These are phyloP conservation scores for Onychomys torridus DNA, from an alignment of 2,797 vertebrate genomes.

Conservation along the genomic window DNA sequence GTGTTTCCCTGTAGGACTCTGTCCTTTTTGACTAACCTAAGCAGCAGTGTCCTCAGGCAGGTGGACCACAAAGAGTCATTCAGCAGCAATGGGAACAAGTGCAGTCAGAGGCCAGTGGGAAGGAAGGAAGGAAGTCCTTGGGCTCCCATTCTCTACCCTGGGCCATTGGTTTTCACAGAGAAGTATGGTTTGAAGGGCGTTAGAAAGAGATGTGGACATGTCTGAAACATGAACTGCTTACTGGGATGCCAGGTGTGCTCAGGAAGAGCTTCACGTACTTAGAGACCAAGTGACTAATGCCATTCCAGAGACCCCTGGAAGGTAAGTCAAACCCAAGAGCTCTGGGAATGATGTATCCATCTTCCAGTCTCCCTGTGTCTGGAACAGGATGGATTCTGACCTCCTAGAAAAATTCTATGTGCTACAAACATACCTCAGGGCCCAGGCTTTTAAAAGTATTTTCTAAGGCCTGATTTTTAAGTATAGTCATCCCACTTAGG, in stretches of 20 bases:
- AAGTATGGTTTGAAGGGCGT: background rate
- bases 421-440: no score
- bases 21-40: background rate
- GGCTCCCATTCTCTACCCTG: fast-evolving
- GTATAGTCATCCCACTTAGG: background rate
- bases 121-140: no score
- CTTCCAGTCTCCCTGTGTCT: background rate
- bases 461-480: background rate
- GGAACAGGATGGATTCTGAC: background rate
- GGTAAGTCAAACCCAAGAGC: background rate
- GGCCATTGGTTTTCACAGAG: background rate
- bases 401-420: background rate
- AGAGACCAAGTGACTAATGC: background rate
- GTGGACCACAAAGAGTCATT: background rate
- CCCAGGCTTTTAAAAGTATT: background rate
- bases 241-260: background rate
- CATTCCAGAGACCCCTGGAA: background rate
- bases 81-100: background rate
- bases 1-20: fast-evolving
- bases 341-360: background rate
- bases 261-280: background rate
- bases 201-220: background rate
- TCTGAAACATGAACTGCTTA: background rate
- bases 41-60: background rate
- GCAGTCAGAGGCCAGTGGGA: background rate